Conservation (phyloP, 2,888 invertebrate genomes). For the Lepas anatifera region DNA sequence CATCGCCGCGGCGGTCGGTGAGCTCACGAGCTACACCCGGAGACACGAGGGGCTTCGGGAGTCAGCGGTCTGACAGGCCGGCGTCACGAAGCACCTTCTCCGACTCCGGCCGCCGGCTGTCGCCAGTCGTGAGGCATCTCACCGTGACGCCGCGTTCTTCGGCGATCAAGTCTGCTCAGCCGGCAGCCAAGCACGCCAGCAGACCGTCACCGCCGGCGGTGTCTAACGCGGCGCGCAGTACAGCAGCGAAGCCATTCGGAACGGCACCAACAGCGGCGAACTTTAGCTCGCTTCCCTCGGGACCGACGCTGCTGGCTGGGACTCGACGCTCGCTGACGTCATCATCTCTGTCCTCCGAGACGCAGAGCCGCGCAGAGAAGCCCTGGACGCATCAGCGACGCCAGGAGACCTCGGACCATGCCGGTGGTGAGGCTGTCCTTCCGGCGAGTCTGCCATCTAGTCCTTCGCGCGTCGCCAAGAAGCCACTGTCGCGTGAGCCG, state of each 20-base stretch:
- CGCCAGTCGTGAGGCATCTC: slow-evolving; percentile 25
- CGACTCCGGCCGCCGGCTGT: slow-evolving; percentile 23
- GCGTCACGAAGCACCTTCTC: slow-evolving; percentile 24
- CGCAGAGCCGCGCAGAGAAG: not conserved
- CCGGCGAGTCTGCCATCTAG: not conserved
- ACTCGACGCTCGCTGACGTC: not conserved
- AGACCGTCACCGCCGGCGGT: no score
- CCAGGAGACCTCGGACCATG: not conserved
- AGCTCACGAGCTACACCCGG: slow-evolving; percentile 27
- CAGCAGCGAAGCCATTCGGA: no score
- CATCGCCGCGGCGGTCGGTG: slow-evolving; percentile 23
- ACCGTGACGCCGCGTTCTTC: not conserved
- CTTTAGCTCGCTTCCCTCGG: slow-evolving; percentile 16
- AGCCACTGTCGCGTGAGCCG: not conserved
- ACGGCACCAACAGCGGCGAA: no score
- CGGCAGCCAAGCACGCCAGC: slow-evolving; percentile 19
- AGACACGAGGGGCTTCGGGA: slow-evolving; percentile 26
- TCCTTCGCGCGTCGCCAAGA: not conserved
- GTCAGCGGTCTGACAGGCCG: slow-evolving; percentile 25
- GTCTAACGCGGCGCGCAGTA: no score
- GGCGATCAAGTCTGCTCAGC: not conserved
- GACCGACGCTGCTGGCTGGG: slow-evolving; percentile 6
- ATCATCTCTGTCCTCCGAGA: not conserved
- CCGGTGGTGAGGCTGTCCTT: not conserved
- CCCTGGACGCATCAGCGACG: not conserved